A percentile compares a stretch with the other conserved stretches of the same genome.
Evolutionary conservation across 2,797 vertebrate genomes (phyloP).

Genomic region (Myotis myotis): DNA sequence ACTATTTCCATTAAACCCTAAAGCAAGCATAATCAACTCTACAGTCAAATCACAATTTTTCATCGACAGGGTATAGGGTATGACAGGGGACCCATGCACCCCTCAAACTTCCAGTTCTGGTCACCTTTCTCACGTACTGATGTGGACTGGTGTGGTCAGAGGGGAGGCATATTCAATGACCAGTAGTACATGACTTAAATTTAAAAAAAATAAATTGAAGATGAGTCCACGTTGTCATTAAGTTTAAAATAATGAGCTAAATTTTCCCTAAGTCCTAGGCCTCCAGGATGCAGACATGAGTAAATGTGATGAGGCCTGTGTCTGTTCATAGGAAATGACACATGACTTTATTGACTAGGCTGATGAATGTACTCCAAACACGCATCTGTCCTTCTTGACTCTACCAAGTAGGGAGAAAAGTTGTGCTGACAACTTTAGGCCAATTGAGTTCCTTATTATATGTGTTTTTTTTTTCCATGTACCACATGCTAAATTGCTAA

Average conservation of each 20-base stretch:
- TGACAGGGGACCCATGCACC: fast-evolving
- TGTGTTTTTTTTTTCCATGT: not conserved
- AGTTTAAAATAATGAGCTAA: not conserved
- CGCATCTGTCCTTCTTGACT: not conserved
- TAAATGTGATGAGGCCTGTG: constrained; percentile 20
- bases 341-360: not conserved
- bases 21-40: not conserved
- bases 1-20: no score
- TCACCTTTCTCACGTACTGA: not conserved
- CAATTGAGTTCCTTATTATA: not conserved
- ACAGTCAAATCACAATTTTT: not conserved
- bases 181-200: not conserved
- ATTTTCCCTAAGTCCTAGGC: not conserved
- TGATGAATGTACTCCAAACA: not conserved
- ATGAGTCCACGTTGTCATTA: not conserved
- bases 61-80: fast-evolving
- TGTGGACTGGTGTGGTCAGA: fast-evolving
- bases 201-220: not conserved
- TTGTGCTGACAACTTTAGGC: not conserved
- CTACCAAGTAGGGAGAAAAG: not conserved
- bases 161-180: not conserved
- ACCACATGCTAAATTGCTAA: not conserved
- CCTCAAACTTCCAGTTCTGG: not conserved
- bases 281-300: constrained; percentile 35
- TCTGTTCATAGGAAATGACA: constrained; percentile 49